Evolutionary conservation across 2,797 vertebrate genomes (phyloP).

Genomic region (Danio jaintianensis): DNA sequence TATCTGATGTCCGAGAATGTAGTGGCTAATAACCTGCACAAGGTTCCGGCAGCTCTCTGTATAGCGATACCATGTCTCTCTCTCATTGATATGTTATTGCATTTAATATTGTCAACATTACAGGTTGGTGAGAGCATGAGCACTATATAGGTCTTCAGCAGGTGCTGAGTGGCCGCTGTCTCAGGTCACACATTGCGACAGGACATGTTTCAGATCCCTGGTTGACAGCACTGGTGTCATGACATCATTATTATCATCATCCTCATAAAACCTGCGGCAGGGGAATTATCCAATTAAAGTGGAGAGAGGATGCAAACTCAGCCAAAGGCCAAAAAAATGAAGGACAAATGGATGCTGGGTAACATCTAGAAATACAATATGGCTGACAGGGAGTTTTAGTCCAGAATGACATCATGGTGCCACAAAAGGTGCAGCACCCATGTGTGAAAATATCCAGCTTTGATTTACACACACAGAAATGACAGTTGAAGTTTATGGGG

Average conservation of each 20-base stretch:
- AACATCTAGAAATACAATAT: conserved; percentile 56
- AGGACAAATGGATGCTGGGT: conserved; percentile 16
- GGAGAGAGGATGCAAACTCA: conserved; percentile 45
- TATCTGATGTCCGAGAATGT: conserved; percentile 54
- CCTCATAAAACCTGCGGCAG: conserved; percentile 59
- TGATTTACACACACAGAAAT: conserved; percentile 55
- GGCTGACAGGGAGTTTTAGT: conserved; percentile 39
- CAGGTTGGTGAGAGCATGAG: conserved; percentile 57
- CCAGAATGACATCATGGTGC: conserved; percentile 61
- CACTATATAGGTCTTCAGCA: conserved; percentile 62
- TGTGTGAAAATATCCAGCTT: conserved; percentile 53
- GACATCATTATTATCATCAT: conserved; percentile 54
- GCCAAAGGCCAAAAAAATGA: conserved; percentile 37
- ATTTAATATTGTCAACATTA: conserved; percentile 65
- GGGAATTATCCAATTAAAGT: conserved; percentile 28
- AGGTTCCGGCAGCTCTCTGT: conserved; percentile 19
- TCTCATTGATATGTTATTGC: conserved; percentile 58
- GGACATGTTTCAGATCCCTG: conserved; percentile 69
- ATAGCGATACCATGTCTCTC: conserved; percentile 45
- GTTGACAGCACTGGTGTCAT: conserved; percentile 60
- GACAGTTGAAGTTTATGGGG: conserved; percentile 44
- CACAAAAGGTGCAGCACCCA: conserved; percentile 61
- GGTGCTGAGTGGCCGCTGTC: conserved; percentile 65
- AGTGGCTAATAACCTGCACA: conserved; percentile 49
- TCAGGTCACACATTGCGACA: conserved; percentile 57